Evolutionary conservation across 2,797 vertebrate species (phyloP).

Genomic region (Microctenopoma steveboyesi): DNA sequence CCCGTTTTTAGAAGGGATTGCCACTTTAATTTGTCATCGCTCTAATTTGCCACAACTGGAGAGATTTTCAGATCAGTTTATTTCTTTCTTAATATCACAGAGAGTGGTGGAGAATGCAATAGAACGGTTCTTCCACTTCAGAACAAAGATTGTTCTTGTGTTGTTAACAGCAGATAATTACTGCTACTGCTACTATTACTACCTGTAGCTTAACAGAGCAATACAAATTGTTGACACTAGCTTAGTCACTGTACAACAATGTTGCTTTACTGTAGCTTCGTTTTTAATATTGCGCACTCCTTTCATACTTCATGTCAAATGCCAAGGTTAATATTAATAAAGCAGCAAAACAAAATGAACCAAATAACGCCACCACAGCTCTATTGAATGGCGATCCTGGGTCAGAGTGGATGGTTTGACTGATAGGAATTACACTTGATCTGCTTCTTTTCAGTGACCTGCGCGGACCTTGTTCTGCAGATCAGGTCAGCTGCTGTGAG

Average conservation of each 20-base stretch:
- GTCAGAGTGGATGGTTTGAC: no score
- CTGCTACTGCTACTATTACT: neutral
- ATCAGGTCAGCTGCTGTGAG: no score
- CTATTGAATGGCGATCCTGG: no score
- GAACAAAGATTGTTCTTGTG: neutral
- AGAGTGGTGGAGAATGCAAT: neutral
- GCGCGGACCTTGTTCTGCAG: neutral
- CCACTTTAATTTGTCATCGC: conserved; percentile 38
- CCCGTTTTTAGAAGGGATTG: conserved; percentile 23
- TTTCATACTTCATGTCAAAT: no score
- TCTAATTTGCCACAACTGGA: conserved; percentile 37
- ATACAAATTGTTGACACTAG: no score
- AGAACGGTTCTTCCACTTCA: neutral
- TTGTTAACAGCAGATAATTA: neutral
- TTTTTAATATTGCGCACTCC: no score
- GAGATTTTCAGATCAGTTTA: conserved; percentile 12
- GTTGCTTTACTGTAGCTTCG: no score
- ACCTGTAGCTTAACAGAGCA: neutral
- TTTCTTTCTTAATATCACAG: neutral
- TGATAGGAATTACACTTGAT: no score
- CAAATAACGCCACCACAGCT: no score
- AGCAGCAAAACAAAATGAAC: no score
- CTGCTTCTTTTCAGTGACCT: neutral
- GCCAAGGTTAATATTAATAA: no score
- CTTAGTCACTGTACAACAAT: no score